Evolutionary conservation across 1,140 invertebrate genomes (phyloP).

Genomic region (Aplysia californica): DNA sequence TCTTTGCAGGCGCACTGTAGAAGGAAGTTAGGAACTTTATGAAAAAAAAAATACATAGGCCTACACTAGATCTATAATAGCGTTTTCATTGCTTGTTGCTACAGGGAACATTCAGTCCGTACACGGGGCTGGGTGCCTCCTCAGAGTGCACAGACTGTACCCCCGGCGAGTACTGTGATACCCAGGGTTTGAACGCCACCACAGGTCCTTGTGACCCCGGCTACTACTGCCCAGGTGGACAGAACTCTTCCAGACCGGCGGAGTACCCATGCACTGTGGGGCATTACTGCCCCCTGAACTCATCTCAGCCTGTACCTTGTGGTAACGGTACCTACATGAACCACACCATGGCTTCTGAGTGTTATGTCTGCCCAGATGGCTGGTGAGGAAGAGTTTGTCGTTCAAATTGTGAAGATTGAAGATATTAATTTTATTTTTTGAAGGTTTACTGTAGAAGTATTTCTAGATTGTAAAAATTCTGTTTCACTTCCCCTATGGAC

Average conservation of each 20-base stretch:
- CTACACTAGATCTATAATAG: no score
- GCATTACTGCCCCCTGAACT: constrained; percentile 58
- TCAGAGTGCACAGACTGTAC: constrained; percentile 51
- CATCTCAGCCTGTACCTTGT: constrained; percentile 52
- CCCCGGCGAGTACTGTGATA: constrained; percentile 52
- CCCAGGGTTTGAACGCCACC: constrained; percentile 51
- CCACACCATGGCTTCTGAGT: constrained; percentile 52
- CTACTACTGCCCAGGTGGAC: constrained; percentile 59
- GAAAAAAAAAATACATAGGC: no score
- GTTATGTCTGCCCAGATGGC: constrained; percentile 58
- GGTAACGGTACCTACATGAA: constrained; percentile 63
- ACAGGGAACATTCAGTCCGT: constrained; percentile 60
- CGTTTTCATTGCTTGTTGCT: no score
- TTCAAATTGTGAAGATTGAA: neutral
- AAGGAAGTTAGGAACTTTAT: no score
- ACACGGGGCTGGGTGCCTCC: constrained; percentile 44
- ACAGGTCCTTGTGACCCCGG: constrained; percentile 55
- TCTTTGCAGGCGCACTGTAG: no score
- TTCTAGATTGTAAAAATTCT: no score
- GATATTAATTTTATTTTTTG: neutral
- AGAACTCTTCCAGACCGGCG: constrained; percentile 50
- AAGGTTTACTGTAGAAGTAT: no score
- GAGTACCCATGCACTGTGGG: constrained; percentile 45
- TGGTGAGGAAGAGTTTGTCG: constrained; percentile 44
- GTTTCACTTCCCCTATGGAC: no score